Percentiles rank a stretch among this genome's conserved stretches.
Evolutionary conservation across 2,888 invertebrate genomes (phyloP).

Genomic region (Brachycybe producta): DNA sequence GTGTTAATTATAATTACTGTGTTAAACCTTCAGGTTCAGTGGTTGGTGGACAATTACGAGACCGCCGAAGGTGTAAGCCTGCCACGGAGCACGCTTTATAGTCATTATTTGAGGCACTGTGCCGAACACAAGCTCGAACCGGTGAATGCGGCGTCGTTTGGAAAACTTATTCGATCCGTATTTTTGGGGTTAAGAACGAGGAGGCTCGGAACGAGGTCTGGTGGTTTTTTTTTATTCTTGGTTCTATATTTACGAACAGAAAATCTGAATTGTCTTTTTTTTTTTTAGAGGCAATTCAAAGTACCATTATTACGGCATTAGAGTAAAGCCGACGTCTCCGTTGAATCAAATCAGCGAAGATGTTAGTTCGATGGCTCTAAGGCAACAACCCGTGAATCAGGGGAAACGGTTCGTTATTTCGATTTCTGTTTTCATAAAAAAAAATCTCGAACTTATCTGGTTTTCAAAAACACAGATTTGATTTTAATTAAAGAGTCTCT

Average conservation of each 20-base stretch:
- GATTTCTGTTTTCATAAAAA: background rate
- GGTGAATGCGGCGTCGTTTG: conserved; percentile 98
- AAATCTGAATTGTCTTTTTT: conserved; percentile 3
- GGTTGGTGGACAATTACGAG: conserved; percentile 97
- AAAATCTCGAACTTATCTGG: no score
- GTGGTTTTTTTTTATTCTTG: conserved; percentile 2
- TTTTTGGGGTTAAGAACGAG: conserved; percentile 90
- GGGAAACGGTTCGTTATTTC: conserved; percentile 32
- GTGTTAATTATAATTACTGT: no score
- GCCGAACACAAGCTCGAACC: conserved; percentile 77
- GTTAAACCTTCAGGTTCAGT: conserved; percentile 81
- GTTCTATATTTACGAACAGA: conserved; percentile 9
- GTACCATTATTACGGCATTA: conserved; percentile 99
- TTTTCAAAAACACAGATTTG: no score
- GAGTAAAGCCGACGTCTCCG: conserved; percentile 77
- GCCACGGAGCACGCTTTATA: conserved; percentile 89
- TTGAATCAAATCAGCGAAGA: conserved; percentile 42
- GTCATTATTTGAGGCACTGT: conserved; percentile 93
- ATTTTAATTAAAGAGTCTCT: no score
- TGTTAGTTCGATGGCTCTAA: conserved; percentile 30
- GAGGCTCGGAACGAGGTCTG: conserved; percentile 80
- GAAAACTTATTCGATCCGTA: conserved; percentile 94
- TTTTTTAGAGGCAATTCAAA: conserved; percentile 79
- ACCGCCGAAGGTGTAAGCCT: conserved; percentile 87
- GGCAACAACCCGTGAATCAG: conserved; percentile 34